These are phyloP conservation scores for Lycodopsis pacificus DNA, from an alignment of 2,797 vertebrate species.

Conservation along the genomic window DNA sequence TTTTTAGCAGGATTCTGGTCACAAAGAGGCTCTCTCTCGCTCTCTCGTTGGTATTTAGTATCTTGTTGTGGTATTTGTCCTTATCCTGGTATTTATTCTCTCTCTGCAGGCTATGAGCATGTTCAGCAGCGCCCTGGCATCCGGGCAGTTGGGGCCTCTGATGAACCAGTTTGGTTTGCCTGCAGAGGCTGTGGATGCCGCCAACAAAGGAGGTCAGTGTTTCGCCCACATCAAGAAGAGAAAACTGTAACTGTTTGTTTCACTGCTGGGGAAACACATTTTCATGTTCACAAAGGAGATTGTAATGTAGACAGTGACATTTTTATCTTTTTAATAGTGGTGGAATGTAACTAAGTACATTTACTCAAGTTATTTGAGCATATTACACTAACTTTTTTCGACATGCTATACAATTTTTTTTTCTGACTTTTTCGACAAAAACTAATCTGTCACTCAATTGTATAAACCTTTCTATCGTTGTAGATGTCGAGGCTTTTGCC, in stretches of 20 bases:
- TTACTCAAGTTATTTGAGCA: not conserved
- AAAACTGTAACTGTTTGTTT: not conserved
- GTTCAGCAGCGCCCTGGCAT: conserved; percentile 97
- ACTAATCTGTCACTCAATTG: not conserved
- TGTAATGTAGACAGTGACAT: not conserved
- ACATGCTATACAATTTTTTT: not conserved
- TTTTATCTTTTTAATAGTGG: not conserved
- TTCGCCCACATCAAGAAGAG: not conserved
- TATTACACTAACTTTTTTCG: not conserved
- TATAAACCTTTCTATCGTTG: conserved; percentile 11
- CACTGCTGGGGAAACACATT: not conserved
- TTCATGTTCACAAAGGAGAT: not conserved
- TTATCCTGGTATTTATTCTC: conserved; percentile 18
- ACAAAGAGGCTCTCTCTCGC: not conserved
- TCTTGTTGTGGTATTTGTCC: conserved; percentile 6
- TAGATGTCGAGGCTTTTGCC: conserved; percentile 97
- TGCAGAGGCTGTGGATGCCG: conserved; percentile 93
- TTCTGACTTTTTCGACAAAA: not conserved
- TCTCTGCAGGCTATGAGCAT: conserved; percentile 92
- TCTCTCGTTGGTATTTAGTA: conserved; percentile 7
- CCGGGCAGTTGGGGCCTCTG: conserved; percentile 95
- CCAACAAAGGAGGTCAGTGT: conserved; percentile 94
- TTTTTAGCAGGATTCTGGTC: not conserved
- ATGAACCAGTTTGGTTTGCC: conserved; percentile 99
- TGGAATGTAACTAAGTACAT: not conserved